phyloP scores from a whole-genome alignment of 2,797 vertebrate species.

The Tenualosa thibaudeaui region DNA sequence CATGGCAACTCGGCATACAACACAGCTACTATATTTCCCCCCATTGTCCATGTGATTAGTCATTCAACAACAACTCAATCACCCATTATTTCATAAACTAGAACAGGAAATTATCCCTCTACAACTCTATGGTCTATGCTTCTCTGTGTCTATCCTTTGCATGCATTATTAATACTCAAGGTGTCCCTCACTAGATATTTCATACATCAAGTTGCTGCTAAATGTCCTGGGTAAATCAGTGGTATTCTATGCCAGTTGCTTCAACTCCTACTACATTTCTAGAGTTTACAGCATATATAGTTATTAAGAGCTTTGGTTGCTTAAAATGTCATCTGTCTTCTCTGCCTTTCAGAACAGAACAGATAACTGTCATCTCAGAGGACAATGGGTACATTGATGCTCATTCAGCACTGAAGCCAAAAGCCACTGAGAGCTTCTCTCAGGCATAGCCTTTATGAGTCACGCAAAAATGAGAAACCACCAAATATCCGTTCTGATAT shows the following conservation, averaged over 20 bases:
- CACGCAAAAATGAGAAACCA: background rate
- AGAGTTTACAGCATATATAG: too few relatives aligned
- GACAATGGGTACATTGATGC: background rate
- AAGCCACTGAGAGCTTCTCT: background rate
- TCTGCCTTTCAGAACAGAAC: background rate
- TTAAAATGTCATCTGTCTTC: background rate
- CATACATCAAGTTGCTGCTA: slow-evolving; percentile 3
- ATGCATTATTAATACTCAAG: background rate
- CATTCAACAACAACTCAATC: background rate
- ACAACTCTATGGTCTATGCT: background rate
- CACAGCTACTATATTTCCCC: background rate
- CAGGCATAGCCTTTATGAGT: background rate
- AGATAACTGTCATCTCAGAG: background rate
- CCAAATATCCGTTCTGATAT: background rate
- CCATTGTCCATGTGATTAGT: background rate
- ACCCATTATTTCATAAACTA: background rate
- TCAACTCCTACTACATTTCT: background rate
- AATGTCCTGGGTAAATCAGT: background rate
- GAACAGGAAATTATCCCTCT: background rate
- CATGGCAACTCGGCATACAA: background rate
- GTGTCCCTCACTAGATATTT: background rate
- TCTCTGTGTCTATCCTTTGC: background rate
- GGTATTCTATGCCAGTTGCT: background rate
- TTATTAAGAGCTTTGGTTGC: background rate
- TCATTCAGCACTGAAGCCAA: background rate